Conservation (phyloP, 1,140 invertebrate species). For the Lineus longissimus region DNA sequence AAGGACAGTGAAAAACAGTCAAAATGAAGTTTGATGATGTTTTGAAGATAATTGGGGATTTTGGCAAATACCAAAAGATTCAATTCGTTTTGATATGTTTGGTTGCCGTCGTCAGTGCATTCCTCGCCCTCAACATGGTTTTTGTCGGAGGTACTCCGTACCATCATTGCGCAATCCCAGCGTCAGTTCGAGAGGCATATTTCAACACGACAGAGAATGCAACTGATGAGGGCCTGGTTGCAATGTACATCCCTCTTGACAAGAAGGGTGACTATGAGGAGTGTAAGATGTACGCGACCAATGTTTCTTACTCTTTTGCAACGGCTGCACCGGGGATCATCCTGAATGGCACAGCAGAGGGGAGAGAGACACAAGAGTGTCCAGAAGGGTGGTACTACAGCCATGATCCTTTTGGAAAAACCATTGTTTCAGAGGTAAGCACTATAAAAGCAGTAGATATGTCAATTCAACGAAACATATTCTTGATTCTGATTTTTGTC, state of each 20-base stretch:
- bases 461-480: no score
- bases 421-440: background rate
- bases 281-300: background rate
- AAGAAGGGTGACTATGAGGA: background rate
- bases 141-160: constrained; percentile 55
- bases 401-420: constrained; percentile 13
- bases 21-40: constrained; percentile 81
- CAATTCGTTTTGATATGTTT: constrained; percentile 78
- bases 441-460: constrained; percentile 9
- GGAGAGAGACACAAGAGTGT: background rate
- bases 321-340: no score
- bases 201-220: background rate
- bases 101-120: constrained; percentile 71
- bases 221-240: background rate
- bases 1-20: no score
- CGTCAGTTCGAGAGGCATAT: background rate
- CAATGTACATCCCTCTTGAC: background rate
- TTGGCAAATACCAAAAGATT: constrained; percentile 82
- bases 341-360: background rate
- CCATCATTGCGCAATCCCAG: constrained; percentile 1
- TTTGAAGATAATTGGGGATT: constrained; percentile 78
- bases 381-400: constrained; percentile 11
- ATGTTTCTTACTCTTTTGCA: background rate
- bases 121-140: constrained; percentile 73
- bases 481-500: no score